Conservation (phyloP, 2,113 vertebrate genomes). For the Pterocles orientalis region DNA sequence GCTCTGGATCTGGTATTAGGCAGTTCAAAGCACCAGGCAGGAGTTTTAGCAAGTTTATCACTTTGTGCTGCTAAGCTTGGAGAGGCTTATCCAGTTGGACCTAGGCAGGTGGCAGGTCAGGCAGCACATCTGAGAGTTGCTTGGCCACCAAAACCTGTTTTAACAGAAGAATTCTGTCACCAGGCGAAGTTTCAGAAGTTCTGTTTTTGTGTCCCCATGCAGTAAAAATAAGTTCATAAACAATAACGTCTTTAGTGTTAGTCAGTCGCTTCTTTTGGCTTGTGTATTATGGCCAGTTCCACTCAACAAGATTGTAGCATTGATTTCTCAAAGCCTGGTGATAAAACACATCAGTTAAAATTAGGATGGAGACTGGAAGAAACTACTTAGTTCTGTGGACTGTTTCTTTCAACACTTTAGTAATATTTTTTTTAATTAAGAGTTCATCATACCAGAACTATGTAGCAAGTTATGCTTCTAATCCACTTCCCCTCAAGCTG, state of each 20-base stretch:
- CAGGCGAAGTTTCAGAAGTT: neutral
- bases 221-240: neutral
- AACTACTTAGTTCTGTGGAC: neutral
- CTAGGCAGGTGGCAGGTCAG: neutral
- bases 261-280: neutral
- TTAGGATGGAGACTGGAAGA: neutral
- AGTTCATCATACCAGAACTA: neutral
- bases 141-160: neutral
- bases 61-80: neutral
- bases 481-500: neutral
- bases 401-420: constrained; percentile 41
- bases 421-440: neutral
- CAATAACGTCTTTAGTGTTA: neutral
- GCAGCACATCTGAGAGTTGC: neutral
- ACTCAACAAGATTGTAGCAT: neutral
- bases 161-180: neutral
- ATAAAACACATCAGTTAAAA: neutral
- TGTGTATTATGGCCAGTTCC: neutral
- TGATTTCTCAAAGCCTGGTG: neutral
- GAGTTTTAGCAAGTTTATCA: neutral
- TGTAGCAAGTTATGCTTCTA: neutral
- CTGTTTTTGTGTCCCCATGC: neutral
- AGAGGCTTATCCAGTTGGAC: neutral
- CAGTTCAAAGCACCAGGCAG: neutral
- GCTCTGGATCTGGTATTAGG: neutral